Evolutionary conservation across 2,888 invertebrate genomes (phyloP), one percentile per base, ranked within the genome.

Genomic region (Hemaris fuciformis): DNA sequence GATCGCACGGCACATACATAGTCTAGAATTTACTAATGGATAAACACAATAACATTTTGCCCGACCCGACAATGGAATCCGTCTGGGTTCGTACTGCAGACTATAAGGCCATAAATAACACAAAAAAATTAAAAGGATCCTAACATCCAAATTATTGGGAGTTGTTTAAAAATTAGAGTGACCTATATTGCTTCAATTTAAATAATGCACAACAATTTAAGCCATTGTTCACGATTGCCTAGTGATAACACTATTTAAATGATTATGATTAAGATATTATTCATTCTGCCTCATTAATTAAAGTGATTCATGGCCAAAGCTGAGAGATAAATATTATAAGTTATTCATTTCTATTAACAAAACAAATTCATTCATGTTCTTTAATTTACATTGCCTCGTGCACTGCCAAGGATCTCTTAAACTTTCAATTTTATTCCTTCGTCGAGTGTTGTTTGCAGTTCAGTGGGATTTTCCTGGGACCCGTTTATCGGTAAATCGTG

Each of bases 391-490:
- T 31, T 15, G 27, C 25, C 48, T 15, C 15, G 48, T 48, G 25
- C 48, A 48, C 8, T 48, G 48, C 48, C 48, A 48, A 48, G 48
- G 48, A 15, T 15, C 48, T 27, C 10, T 43, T 20, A 25, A 48
- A 48, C 48, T 48, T 48, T 48, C 15, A 48, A 48, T 48, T 48
- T 48, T 48, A 48, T 48, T 48, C 15, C 6, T 20, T 43, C 20
- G 27, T 43, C 20, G 27, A 48, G 27, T 15, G 27, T 1, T 43
- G 20, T 15, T 46, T n/a, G 6, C 46, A 46, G 46, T 48, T 43
- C 25, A 27, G 15, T 48, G 7, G 48, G 25, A 25, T 48, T 27
- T 48, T 6, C n/a, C 7, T n/a, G n/a, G 13, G 6, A 25, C 25
- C 25, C 15, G 25, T 48, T 48, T 48, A 13, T 48, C 5, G n/a